These are phyloP conservation scores for Grallaria varia DNA, from an alignment of 2,113 vertebrate genomes.

Conservation along the genomic window DNA sequence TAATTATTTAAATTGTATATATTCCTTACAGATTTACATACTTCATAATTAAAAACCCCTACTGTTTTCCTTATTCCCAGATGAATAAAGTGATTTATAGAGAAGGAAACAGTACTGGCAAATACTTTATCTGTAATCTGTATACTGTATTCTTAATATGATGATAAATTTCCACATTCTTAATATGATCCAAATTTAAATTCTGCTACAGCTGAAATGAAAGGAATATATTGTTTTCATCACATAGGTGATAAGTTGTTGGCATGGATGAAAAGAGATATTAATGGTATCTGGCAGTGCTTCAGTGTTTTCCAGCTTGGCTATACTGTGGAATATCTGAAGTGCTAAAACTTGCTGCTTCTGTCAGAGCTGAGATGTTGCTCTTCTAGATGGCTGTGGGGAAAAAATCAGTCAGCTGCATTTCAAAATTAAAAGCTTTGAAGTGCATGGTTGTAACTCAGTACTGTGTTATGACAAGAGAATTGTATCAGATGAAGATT, in stretches of 20 bases:
- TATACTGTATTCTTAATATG: not conserved
- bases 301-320: constrained; percentile 5
- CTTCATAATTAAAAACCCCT: not conserved
- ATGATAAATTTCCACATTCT: not conserved
- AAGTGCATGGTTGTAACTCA: not conserved
- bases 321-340: not conserved
- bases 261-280: not conserved
- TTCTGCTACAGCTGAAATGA: not conserved
- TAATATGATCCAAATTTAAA: not conserved
- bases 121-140: not conserved
- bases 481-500: not conserved
- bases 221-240: constrained; percentile 16
- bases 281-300: constrained; percentile 20
- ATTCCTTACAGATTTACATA: not conserved
- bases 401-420: not conserved
- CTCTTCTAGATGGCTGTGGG: not conserved
- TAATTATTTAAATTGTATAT: not conserved
- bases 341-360: not conserved
- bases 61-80: not conserved
- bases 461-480: not conserved
- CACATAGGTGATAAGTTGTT: constrained; percentile 22
- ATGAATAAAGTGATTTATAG: not conserved
- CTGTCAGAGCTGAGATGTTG: not conserved
- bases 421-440: constrained; percentile 6
- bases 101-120: not conserved